Base-by-base conservation (phyloP, 1,140 invertebrate species). In the Aphidius gifuensis region DNA sequence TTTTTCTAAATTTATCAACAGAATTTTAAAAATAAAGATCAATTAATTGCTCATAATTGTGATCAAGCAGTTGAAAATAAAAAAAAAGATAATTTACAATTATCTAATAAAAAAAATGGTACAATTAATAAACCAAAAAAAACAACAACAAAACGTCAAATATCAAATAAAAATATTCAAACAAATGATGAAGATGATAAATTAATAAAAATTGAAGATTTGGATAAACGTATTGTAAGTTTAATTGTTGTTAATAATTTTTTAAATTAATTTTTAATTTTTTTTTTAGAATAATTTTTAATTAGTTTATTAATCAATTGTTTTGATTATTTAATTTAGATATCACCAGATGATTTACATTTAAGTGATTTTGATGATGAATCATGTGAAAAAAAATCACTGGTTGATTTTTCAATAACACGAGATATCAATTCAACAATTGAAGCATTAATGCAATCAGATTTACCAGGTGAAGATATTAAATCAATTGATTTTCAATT, bases 21-120 rank as follows among this genome's bases (percentile, higher is more conserved):
- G 79, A 62, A 68, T 49, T 76, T 80, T 56, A 80, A 79, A 67
- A 74, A 73, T 61, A 79, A 78, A 60, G 78, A 80, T 16, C 76
- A 79, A 55, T 62, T 81, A 55, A 47, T 77, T 11, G 73, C 69
- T 60, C 80, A 81, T 53, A 78, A 73, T 62, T 81, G 79, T 49
- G 78, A 80, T 8, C 75, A 76, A 62, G 66, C 69, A 9, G 60
- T 45, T 5, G 77, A 78, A 16, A 69, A 66, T 21, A 80, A 77
- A 47, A 80, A 78, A 48, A 73, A 77, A 39, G 58, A 67, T n/a
- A 73, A 61, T 58, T 77, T 75, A 7, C 78, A 80, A 43, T 65
- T 79, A 60, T 76, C 78, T 50, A 78, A 73, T 68, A 80, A 79
- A 68, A 73, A 74, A 5, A 74, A 72, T 0, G 79, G 76, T 32